Conservation (phyloP, 2,888 invertebrate species). For the Lochmaea crataegi region DNA sequence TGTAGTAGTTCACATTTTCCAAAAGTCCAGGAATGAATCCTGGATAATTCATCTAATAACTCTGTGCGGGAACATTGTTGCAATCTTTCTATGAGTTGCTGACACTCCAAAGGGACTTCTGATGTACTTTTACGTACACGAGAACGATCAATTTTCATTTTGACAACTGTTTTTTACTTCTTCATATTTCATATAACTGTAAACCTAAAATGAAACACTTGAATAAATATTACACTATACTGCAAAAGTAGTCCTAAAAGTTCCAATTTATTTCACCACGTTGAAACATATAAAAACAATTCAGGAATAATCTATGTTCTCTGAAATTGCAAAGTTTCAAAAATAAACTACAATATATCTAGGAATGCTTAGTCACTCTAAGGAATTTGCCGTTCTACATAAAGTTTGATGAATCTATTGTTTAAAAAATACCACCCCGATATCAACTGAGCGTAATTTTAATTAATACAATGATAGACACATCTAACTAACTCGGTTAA, state of each 20-base stretch:
- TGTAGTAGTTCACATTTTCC: conserved; percentile 89
- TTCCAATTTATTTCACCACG: background rate
- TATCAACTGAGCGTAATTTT: conserved; percentile 1
- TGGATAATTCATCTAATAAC: conserved; percentile 75
- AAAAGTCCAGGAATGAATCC: conserved; percentile 84
- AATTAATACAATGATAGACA: conserved; percentile 21
- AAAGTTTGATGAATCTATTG: background rate
- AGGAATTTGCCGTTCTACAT: conserved; percentile 16
- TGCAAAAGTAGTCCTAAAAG: background rate
- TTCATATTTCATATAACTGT: conserved; percentile 32
- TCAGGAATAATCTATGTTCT: background rate
- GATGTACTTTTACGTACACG: conserved; percentile 86
- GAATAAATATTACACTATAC: background rate
- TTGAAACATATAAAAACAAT: background rate
- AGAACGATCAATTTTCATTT: conserved; percentile 85
- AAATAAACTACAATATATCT: conserved; percentile 7
- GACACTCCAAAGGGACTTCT: conserved; percentile 84
- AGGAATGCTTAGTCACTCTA: conserved; percentile 34
- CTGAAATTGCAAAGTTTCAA: background rate
- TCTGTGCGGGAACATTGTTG: conserved; percentile 75
- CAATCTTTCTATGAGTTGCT: conserved; percentile 78
- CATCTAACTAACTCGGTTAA: conserved; percentile 28
- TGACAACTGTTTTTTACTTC: conserved; percentile 37
- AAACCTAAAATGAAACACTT: conserved; percentile 12
- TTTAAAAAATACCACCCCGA: conserved; percentile 5